Conservation (phyloP, 2,113 vertebrate species). For the Prinia subflava region DNA sequence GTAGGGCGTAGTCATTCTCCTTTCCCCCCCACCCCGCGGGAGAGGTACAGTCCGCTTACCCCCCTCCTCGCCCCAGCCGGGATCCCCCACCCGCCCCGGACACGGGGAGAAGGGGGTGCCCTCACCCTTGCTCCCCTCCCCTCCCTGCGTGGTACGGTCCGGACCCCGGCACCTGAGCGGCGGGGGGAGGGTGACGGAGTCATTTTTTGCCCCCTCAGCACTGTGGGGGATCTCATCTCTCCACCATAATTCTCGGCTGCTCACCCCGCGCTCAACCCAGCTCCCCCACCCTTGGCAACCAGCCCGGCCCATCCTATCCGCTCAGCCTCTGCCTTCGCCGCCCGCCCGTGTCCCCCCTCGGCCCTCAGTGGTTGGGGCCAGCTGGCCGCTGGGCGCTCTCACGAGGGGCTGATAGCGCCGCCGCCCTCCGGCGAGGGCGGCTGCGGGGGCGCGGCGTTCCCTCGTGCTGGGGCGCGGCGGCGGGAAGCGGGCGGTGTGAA, state of each 20-base stretch:
- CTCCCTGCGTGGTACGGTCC: conserved; percentile 28
- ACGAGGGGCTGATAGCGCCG: neutral
- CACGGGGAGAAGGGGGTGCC: neutral
- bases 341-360: neutral
- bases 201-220: neutral
- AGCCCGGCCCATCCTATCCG: neutral
- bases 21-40: neutral
- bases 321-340: neutral
- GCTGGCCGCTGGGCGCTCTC: neutral
- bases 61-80: neutral
- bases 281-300: neutral
- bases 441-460: no score
- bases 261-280: neutral
- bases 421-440: neutral
- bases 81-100: conserved; percentile 14
- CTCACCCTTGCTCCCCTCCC: neutral
- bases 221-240: neutral
- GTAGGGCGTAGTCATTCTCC: neutral
- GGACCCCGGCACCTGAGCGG: conserved; percentile 16
- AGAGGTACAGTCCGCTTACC: neutral
- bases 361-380: neutral
- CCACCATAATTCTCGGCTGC: neutral
- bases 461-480: neutral
- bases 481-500: neutral
- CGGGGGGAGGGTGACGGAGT: neutral